Evolutionary conservation across 2,113 vertebrate species (phyloP).

Genomic region (Pseudopodoces humilis): DNA sequence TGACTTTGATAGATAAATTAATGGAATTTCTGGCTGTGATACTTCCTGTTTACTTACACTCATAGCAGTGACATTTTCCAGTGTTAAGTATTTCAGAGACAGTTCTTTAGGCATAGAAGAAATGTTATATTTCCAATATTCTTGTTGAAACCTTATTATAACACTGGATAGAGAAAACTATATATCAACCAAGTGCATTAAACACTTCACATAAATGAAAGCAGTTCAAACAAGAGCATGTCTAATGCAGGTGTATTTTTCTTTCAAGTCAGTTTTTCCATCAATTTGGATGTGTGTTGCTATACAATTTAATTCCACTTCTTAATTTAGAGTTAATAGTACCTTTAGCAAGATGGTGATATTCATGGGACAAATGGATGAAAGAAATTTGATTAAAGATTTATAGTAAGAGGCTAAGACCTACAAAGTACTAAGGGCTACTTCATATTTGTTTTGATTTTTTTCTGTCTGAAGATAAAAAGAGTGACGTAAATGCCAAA

Average conservation of each 20-base stretch:
- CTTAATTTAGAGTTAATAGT: neutral
- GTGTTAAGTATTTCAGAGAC: neutral
- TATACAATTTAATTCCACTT: neutral
- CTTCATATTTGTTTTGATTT: neutral
- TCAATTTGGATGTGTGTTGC: neutral
- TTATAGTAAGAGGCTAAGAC: neutral
- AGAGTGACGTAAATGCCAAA: neutral
- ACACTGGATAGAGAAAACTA: neutral
- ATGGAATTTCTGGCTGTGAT: neutral
- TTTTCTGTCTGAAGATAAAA: neutral
- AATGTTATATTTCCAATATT: neutral
- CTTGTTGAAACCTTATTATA: neutral
- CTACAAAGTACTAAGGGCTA: neutral
- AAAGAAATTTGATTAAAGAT: neutral
- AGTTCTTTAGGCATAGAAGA: neutral
- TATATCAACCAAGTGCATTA: neutral
- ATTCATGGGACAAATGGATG: neutral
- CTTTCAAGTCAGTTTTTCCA: neutral
- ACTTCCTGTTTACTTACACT: neutral
- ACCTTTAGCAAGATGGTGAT: neutral
- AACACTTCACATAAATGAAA: neutral
- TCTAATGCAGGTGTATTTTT: neutral
- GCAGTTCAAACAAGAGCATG: neutral
- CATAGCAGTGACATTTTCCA: neutral
- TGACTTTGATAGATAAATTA: slow-evolving; percentile 30